Evolutionary conservation across 2,888 invertebrate species (phyloP).

Genomic region (Xanthorhoe designata): DNA sequence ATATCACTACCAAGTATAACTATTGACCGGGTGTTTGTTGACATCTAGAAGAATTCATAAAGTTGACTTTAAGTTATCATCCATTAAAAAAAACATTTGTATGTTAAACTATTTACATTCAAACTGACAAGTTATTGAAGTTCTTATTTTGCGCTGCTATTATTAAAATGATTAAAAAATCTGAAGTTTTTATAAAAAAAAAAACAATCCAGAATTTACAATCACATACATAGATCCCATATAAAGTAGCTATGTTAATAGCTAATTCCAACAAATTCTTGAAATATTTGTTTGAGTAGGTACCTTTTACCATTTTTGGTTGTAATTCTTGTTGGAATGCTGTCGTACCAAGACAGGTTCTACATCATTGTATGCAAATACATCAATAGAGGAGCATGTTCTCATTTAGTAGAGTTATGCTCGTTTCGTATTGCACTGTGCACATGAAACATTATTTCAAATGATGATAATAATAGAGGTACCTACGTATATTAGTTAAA

Average conservation of each 20-base stretch:
- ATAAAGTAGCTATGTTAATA: constrained; percentile 3
- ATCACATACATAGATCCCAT: background rate
- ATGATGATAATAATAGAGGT: constrained; percentile 67
- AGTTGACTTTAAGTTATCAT: constrained; percentile 16
- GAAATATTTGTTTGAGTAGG: constrained; percentile 5
- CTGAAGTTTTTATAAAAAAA: background rate
- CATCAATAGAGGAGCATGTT: constrained; percentile 62
- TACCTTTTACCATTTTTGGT: background rate
- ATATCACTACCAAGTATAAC: constrained; percentile 27
- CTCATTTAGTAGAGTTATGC: constrained; percentile 76
- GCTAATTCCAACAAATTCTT: constrained; percentile 8
- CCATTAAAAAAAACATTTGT: background rate
- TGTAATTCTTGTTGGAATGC: constrained; percentile 55
- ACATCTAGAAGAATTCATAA: constrained; percentile 27
- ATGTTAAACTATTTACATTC: background rate
- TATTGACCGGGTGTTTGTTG: constrained; percentile 28
- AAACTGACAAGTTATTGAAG: background rate
- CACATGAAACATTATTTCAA: constrained; percentile 43
- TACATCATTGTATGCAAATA: constrained; percentile 79
- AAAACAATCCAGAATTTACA: too few species aligned
- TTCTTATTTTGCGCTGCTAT: background rate
- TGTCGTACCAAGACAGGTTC: constrained; percentile 55
- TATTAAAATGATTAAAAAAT: background rate
- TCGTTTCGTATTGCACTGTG: constrained; percentile 51
- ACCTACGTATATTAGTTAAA: constrained; percentile 70